Percentiles rank a stretch among this genome's conserved stretches.
Conservation (phyloP, 2,888 invertebrate species). For the Mesopsocus fuscifrons region DNA sequence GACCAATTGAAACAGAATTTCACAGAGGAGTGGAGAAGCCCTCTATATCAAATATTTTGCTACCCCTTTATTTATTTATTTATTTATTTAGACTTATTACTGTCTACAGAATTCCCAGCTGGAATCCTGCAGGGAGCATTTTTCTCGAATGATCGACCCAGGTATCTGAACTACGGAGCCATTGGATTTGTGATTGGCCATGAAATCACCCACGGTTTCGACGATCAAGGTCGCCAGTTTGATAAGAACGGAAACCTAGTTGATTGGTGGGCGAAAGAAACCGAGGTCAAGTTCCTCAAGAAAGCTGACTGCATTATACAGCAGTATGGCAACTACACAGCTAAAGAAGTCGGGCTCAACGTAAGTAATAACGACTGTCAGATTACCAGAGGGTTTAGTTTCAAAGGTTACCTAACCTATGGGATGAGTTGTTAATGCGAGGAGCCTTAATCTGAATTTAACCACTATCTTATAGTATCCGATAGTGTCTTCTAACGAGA, state of each 20-base stretch:
- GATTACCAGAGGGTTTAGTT: no score
- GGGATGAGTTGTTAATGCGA: no score
- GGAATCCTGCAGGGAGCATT: slow-evolving; percentile 84
- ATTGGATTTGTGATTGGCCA: slow-evolving; percentile 85
- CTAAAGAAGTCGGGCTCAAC: slow-evolving; percentile 51
- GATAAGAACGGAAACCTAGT: slow-evolving; percentile 79
- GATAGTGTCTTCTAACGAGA: no score
- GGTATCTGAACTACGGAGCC: slow-evolving; percentile 82
- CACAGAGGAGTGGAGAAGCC: no score
- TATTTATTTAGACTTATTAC: slow-evolving; percentile 1
- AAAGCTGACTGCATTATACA: slow-evolving; percentile 81
- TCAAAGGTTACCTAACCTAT: no score
- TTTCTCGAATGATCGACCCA: slow-evolving; percentile 72
- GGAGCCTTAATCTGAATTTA: no score
- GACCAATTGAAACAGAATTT: no score
- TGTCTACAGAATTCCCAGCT: slow-evolving; percentile 65
- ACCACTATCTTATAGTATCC: no score
- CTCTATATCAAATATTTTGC: neutral
- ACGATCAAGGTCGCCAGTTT: slow-evolving; percentile 75
- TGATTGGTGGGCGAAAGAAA: slow-evolving; percentile 81
- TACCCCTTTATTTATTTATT: slow-evolving; percentile 9
- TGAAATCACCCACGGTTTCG: slow-evolving; percentile 82
- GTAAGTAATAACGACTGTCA: no score
- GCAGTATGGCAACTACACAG: slow-evolving; percentile 83
- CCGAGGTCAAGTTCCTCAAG: slow-evolving; percentile 62